Base-by-base conservation (phyloP, 2,888 invertebrate species). In the Theristus sp. region DNA sequence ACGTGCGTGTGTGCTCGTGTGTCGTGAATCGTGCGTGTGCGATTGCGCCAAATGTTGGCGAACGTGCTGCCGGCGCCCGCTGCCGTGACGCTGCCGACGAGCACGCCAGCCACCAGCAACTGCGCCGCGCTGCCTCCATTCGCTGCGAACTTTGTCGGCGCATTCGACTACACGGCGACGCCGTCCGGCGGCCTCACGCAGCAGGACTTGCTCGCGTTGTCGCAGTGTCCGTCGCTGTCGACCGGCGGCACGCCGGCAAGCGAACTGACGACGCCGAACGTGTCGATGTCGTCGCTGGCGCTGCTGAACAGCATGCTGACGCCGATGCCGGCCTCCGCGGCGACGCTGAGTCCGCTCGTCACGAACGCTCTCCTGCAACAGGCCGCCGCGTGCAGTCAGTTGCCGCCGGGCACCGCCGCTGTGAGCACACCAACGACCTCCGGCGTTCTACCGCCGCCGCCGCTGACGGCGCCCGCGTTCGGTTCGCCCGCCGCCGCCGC, bases 181-280 rank as follows among this genome's bases (percentile, higher is more conserved):
- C n/a, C n/a, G n/a, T n/a, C n/a, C n/a, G n/a, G n/a, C n/a, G n/a
- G n/a, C n/a, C n/a, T n/a, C n/a, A n/a, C n/a, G n/a, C n/a, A n/a
- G n/a, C n/a, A n/a, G n/a, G n/a, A n/a, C n/a, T n/a, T n/a, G 25
- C 56, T 56, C 56, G 27, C 6, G 56, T n/a, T n/a, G n/a, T n/a
- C n/a, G n/a, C n/a, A n/a, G n/a, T n/a, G n/a, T n/a, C 31, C 57
- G 30, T 57, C 31, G 10, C 31, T 57, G 57, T 20, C 57, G 31
- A 24, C 57, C 3, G 38, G 6, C 52, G 52, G 22, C n/a, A 24
- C 52, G 22, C 17, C 17, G 6, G 52, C 24, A n/a, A 3, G 13
- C 52, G 3, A 6, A 6, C 20, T 24, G 52, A 6, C 24, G 52
- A 52, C 3, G 22, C 22, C 52, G 20, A n/a, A 17, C 52, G 52